Evolutionary conservation across 2,888 invertebrate genomes (phyloP).

Genomic region (Sarcophaga variegata): DNA sequence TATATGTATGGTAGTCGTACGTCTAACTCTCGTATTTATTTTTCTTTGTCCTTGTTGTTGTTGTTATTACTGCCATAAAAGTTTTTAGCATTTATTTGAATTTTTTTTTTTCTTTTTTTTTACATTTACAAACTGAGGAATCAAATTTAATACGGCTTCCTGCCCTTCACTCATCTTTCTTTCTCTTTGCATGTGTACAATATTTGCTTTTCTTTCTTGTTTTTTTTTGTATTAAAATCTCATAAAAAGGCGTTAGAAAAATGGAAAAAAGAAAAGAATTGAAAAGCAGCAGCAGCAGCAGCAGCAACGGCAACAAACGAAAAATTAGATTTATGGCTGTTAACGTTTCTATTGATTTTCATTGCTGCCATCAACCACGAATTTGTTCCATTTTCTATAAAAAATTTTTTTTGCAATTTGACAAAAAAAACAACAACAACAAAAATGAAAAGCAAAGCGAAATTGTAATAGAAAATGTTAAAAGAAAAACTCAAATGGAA

Average conservation of each 20-base stretch:
- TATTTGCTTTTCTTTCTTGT: conserved; percentile 10
- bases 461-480: no score
- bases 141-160: conserved; percentile 37
- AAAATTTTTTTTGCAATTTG: conserved; percentile 28
- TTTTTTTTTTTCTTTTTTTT: conserved; percentile 23
- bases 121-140: conserved; percentile 26
- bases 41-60: neutral
- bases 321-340: conserved; percentile 68
- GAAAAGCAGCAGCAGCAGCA: neutral
- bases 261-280: conserved; percentile 23
- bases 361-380: conserved; percentile 67
- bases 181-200: neutral
- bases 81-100: conserved; percentile 56
- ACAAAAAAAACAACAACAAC: neutral
- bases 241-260: neutral
- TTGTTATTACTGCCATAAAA: conserved; percentile 36
- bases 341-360: conserved; percentile 72
- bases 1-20: no score
- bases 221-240: conserved; percentile 16
- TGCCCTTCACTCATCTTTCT: neutral
- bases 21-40: neutral
- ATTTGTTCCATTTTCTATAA: conserved; percentile 44
- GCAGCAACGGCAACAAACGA: conserved; percentile 51
- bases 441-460: neutral
- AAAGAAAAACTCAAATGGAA: conserved; percentile 29